Conservation (phyloP, 2,888 invertebrate genomes). For the Caenorhabditis afra region DNA sequence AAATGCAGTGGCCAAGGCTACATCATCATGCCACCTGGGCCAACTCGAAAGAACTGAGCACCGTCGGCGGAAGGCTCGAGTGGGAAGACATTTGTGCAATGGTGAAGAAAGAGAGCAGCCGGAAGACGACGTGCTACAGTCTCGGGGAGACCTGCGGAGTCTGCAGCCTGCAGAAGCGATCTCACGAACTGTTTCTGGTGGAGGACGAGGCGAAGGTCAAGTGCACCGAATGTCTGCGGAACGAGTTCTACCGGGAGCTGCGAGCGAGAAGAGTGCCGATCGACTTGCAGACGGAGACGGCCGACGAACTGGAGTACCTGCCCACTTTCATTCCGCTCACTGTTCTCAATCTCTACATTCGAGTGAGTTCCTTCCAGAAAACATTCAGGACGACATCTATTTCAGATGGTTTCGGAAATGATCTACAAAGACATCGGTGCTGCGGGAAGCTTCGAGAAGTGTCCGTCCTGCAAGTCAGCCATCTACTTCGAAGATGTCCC, state of each 20-base stretch:
- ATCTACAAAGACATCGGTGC: conserved; percentile 34
- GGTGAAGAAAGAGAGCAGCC: conserved; percentile 3
- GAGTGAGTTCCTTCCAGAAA: conserved; percentile 12
- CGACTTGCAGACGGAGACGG: conserved; percentile 22
- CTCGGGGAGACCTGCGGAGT: conserved; percentile 14
- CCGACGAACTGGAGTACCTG: conserved; percentile 39
- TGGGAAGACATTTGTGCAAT: conserved; percentile 24
- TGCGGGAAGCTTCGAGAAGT: conserved; percentile 27
- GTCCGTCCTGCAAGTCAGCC: conserved; percentile 24
- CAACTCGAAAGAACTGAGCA: conserved; percentile 38
- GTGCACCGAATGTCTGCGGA: conserved; percentile 20
- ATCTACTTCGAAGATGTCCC: conserved; percentile 13
- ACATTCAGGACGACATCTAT: no score
- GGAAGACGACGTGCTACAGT: conserved; percentile 10
- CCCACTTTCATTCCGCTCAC: conserved; percentile 36
- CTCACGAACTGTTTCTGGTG: conserved; percentile 26
- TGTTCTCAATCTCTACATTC: conserved; percentile 33
- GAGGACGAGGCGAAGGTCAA: conserved; percentile 8
- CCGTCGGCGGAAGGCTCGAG: conserved; percentile 19
- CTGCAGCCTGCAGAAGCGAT: not conserved
- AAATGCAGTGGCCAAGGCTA: conserved; percentile 31
- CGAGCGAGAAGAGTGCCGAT: conserved; percentile 39
- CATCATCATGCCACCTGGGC: conserved; percentile 35
- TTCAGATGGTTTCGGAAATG: conserved; percentile 27
- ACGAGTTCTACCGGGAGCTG: conserved; percentile 35